Percentiles rank a stretch among this genome's conserved stretches.
phyloP scores from a whole-genome alignment of 2,888 invertebrate genomes.

The Thereva unica region DNA sequence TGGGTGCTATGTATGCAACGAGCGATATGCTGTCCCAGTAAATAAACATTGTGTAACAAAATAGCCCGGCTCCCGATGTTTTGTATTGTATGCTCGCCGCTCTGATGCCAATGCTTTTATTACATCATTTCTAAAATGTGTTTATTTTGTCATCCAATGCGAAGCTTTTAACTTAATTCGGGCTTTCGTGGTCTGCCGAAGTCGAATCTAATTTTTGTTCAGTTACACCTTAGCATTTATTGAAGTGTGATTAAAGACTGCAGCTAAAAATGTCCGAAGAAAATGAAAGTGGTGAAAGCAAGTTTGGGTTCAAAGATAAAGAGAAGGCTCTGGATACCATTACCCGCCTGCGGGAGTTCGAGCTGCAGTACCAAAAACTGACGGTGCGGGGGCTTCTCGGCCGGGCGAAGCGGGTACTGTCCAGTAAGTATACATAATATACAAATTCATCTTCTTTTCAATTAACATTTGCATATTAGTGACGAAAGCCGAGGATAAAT shows the following conservation, averaged over 20 bases:
- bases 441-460: slow-evolving; percentile 4
- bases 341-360: slow-evolving; percentile 66
- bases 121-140: no score
- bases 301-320: slow-evolving; percentile 74
- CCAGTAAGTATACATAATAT: slow-evolving; percentile 51
- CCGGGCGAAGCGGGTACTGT: slow-evolving; percentile 62
- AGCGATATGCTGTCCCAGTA: no score
- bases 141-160: no score
- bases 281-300: slow-evolving; percentile 63
- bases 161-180: no score
- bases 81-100: no score
- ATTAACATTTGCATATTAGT: slow-evolving; percentile 54
- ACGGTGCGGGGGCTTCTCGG: slow-evolving; percentile 66
- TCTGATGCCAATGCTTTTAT: no score
- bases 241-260: not conserved
- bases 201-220: no score
- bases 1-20: no score
- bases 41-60: no score
- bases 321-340: slow-evolving; percentile 71
- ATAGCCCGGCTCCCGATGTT: no score
- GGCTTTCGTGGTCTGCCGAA: no score
- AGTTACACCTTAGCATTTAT: no score
- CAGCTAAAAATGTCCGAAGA: slow-evolving; percentile 59
- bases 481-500: slow-evolving; percentile 72
- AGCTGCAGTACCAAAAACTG: slow-evolving; percentile 67